A percentile compares a stretch with the other conserved stretches of the same genome.
These are phyloP conservation scores for Typhlichthys subterraneus DNA, from an alignment of 2,797 vertebrate genomes.

Conservation along the genomic window DNA sequence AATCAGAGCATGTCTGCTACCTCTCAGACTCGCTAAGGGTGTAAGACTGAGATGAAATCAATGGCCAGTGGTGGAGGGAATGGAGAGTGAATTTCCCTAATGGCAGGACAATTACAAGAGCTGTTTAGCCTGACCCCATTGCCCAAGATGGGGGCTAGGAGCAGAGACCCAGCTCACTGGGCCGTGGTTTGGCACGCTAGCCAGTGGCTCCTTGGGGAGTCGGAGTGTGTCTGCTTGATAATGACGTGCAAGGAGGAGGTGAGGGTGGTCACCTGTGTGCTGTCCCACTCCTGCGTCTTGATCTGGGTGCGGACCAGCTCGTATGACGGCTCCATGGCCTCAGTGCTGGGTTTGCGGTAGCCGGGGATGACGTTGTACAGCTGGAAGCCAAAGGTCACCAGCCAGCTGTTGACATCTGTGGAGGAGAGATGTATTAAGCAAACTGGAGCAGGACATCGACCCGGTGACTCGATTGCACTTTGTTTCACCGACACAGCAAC, in stretches of 20 bases:
- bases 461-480: background rate
- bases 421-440: slow-evolving; percentile 21
- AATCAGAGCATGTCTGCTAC: slow-evolving; percentile 72
- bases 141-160: slow-evolving; percentile 62
- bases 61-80: slow-evolving; percentile 73
- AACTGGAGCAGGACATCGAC: background rate
- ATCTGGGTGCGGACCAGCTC: slow-evolving; percentile 92
- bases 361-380: slow-evolving; percentile 97
- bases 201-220: slow-evolving; percentile 61
- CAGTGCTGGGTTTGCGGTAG: slow-evolving; percentile 89
- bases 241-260: slow-evolving; percentile 36
- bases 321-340: slow-evolving; percentile 93
- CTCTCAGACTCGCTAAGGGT: slow-evolving; percentile 68
- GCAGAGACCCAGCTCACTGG: slow-evolving; percentile 58
- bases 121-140: slow-evolving; percentile 80
- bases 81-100: slow-evolving; percentile 81
- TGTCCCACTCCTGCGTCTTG: slow-evolving; percentile 99
- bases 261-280: slow-evolving; percentile 86
- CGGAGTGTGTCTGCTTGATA: slow-evolving; percentile 57
- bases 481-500: background rate
- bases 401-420: slow-evolving; percentile 98
- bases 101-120: slow-evolving; percentile 82
- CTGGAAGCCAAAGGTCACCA: slow-evolving; percentile 98
- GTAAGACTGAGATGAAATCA: slow-evolving; percentile 81
- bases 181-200: slow-evolving; percentile 67